Percentiles rank a stretch among this genome's conserved stretches.
phyloP scores from a whole-genome alignment of 2,113 vertebrate species.

The Austrofundulus limnaeus region DNA sequence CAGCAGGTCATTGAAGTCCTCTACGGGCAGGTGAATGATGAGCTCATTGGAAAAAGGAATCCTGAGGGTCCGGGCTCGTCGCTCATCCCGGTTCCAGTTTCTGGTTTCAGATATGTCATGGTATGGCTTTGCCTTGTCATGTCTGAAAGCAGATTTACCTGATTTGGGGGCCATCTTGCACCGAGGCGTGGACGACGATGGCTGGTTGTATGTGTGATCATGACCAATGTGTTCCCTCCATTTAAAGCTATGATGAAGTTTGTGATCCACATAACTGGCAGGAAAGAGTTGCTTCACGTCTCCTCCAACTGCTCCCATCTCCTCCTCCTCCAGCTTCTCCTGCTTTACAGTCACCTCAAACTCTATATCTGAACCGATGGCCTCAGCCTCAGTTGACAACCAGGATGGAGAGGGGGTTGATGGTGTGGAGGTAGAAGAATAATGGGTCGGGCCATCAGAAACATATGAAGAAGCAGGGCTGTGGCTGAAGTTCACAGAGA shows the following conservation, averaged over 20 bases:
- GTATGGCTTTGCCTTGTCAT: constrained; percentile 14
- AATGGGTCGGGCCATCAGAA: constrained; percentile 82
- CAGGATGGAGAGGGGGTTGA: constrained; percentile 60
- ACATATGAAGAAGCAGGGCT: constrained; percentile 87
- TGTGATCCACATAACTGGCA: constrained; percentile 81
- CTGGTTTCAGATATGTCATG: constrained; percentile 74
- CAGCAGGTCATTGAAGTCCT: constrained; percentile 93
- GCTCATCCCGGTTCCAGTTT: constrained; percentile 86
- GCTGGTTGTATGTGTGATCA: constrained; percentile 96
- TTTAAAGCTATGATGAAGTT: constrained; percentile 82
- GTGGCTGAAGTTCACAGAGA: constrained; percentile 91
- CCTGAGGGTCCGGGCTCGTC: constrained; percentile 84
- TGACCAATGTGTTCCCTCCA: constrained; percentile 88
- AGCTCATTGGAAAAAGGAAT: constrained; percentile 93
- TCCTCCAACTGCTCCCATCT: constrained; percentile 86
- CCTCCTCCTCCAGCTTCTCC: constrained; percentile 85
- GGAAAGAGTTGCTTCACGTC: constrained; percentile 85
- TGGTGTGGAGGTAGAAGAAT: constrained; percentile 72
- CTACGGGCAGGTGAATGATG: constrained; percentile 93
- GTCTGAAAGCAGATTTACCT: not conserved
- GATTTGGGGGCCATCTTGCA: constrained; percentile 27
- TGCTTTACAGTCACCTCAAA: constrained; percentile 64
- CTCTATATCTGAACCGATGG: constrained; percentile 78
- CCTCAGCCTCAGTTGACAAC: constrained; percentile 77
- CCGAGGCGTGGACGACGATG: constrained; percentile 35